phyloP scores from a whole-genome alignment of 2,888 invertebrate genomes.

The Phania funesta region DNA sequence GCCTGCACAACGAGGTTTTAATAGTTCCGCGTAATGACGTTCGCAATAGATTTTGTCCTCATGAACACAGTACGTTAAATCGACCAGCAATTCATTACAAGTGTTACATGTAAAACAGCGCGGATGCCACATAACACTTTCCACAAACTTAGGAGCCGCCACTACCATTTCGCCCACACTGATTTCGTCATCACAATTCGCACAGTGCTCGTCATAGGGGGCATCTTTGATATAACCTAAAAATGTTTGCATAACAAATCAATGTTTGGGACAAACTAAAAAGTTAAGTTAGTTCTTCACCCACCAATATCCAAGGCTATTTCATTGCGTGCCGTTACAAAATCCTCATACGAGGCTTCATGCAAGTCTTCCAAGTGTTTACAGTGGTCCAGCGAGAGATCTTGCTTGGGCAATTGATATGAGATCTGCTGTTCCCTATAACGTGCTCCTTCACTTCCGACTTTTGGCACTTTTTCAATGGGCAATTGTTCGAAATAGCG shows the following conservation, averaged over 20 bases:
- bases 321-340: conserved; percentile 96
- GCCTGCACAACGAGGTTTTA: conserved; percentile 96
- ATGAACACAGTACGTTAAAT: conserved; percentile 96
- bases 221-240: conserved; percentile 84
- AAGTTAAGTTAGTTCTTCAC: conserved; percentile 66
- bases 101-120: conserved; percentile 94
- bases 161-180: conserved; percentile 91
- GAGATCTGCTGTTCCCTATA: conserved; percentile 91
- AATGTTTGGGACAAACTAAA: not conserved
- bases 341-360: conserved; percentile 93
- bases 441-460: conserved; percentile 89
- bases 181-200: conserved; percentile 90
- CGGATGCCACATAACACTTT: conserved; percentile 92
- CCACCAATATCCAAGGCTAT: conserved; percentile 96
- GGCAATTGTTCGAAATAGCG: conserved; percentile 95
- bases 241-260: not conserved
- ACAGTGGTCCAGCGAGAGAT: conserved; percentile 93
- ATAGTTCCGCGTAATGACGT: conserved; percentile 96
- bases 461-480: conserved; percentile 87
- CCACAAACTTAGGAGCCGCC: conserved; percentile 90
- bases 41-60: conserved; percentile 95
- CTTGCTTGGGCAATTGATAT: conserved; percentile 95
- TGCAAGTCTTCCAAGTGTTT: conserved; percentile 90
- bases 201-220: conserved; percentile 86
- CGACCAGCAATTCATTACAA: conserved; percentile 96